Conservation (phyloP, 2,888 invertebrate species). For the Drosophila austrosaltans region DNA sequence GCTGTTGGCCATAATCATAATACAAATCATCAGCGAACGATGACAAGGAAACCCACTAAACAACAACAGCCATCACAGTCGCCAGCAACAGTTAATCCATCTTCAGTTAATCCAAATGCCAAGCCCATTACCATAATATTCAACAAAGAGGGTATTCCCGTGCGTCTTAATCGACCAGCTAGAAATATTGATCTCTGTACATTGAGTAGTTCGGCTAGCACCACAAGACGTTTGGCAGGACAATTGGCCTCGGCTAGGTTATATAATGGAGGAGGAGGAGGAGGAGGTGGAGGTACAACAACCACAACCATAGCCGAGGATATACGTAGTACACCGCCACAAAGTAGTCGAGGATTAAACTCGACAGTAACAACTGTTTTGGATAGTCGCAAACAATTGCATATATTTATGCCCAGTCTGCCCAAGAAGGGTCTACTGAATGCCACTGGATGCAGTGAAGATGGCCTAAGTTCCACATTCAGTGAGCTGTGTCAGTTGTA, state of each 20-base stretch:
- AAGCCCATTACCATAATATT: slow-evolving; percentile 83
- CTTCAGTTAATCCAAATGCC: slow-evolving; percentile 60
- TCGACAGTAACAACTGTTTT: slow-evolving; percentile 29
- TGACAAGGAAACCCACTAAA: slow-evolving; percentile 39
- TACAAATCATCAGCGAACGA: slow-evolving; percentile 45
- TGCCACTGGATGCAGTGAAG: slow-evolving; percentile 54
- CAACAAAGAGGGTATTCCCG: slow-evolving; percentile 81
- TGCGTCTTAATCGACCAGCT: slow-evolving; percentile 80
- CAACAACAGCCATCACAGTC: slow-evolving; percentile 23
- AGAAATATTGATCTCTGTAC: slow-evolving; percentile 81
- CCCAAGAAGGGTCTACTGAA: slow-evolving; percentile 84
- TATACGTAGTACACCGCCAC: slow-evolving; percentile 63
- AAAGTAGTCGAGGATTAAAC: slow-evolving; percentile 51
- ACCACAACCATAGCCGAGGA: slow-evolving; percentile 30
- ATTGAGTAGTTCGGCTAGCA: slow-evolving; percentile 69
- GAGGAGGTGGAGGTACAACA: slow-evolving; percentile 7
- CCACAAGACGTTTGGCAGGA: slow-evolving; percentile 73
- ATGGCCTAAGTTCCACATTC: slow-evolving; percentile 74
- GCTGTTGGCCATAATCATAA: slow-evolving; percentile 9
- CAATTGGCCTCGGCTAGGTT: slow-evolving; percentile 77
- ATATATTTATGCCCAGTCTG: slow-evolving; percentile 89
- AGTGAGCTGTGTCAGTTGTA: slow-evolving; percentile 70
- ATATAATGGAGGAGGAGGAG: slow-evolving; percentile 54
- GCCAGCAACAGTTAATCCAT: slow-evolving; percentile 18
- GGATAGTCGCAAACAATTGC: slow-evolving; percentile 87